These are phyloP conservation scores for Oegoconia quadripuncta DNA, from an alignment of 2,888 invertebrate genomes.

Conservation along the genomic window DNA sequence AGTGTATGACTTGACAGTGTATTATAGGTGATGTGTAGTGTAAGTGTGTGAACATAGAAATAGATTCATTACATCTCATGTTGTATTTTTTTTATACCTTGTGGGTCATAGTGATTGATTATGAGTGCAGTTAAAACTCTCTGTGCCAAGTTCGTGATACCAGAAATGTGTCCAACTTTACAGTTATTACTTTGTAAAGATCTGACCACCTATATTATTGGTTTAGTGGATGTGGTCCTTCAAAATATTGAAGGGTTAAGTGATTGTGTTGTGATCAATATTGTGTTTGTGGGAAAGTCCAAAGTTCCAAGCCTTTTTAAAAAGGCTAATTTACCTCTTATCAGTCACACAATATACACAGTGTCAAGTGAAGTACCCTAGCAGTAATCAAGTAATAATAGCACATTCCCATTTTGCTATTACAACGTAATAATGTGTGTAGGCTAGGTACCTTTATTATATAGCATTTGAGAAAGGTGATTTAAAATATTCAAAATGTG, in stretches of 20 bases:
- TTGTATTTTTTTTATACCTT: slow-evolving; percentile 75
- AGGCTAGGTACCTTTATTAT: too few relatives aligned
- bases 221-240: background rate
- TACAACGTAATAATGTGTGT: too few relatives aligned
- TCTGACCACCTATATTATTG: too few relatives aligned
- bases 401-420: too few relatives aligned
- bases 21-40: slow-evolving; percentile 75
- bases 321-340: too few relatives aligned
- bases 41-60: slow-evolving; percentile 69
- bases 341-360: too few relatives aligned
- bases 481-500: too few relatives aligned
- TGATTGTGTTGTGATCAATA: background rate
- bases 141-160: slow-evolving; percentile 30
- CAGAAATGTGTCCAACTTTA: background rate
- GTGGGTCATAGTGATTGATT: slow-evolving; percentile 45
- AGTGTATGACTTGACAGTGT: slow-evolving; percentile 66
- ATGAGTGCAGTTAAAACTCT: slow-evolving; percentile 37
- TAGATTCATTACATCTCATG: slow-evolving; percentile 67
- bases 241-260: background rate
- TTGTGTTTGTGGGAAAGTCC: background rate
- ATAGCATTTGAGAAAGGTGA: too few relatives aligned
- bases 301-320: too few relatives aligned
- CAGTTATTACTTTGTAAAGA: too few relatives aligned
- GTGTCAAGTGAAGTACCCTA: too few relatives aligned
- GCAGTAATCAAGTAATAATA: too few relatives aligned